phyloP scores from a whole-genome alignment of 1,140 invertebrate species.

The Camponotus floridanus region DNA sequence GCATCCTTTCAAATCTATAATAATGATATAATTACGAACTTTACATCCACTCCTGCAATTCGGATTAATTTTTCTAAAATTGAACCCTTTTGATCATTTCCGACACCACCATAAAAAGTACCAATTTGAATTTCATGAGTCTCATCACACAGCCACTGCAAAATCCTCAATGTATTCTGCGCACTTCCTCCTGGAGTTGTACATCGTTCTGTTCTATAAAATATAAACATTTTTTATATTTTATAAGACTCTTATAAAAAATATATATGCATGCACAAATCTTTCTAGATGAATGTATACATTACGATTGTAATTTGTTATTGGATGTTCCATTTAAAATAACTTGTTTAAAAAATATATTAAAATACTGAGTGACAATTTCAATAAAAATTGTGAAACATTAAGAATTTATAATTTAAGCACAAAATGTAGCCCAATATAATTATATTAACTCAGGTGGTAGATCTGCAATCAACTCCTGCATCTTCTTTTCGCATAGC shows the following conservation, averaged over 20 bases:
- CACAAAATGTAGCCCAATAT: constrained; percentile 42
- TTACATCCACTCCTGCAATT: constrained; percentile 83
- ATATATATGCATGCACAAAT: constrained; percentile 5
- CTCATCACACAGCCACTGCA: constrained; percentile 86
- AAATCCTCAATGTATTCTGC: constrained; percentile 86
- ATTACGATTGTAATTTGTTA: background rate
- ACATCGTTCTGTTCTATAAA: constrained; percentile 64
- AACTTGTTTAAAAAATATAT: background rate
- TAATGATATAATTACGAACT: constrained; percentile 74
- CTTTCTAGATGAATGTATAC: too few species aligned
- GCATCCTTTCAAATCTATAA: background rate
- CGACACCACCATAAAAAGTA: constrained; percentile 85
- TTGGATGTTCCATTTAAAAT: background rate
- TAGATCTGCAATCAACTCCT: constrained; percentile 79
- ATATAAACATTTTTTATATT: constrained; percentile 33
- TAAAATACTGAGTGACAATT: background rate
- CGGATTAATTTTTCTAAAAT: constrained; percentile 82
- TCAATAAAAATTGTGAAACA: background rate
- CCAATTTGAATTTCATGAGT: constrained; percentile 73
- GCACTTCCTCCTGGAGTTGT: constrained; percentile 85
- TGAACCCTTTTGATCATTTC: constrained; percentile 84
- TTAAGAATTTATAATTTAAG: constrained; percentile 20
- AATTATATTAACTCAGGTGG: constrained; percentile 76
- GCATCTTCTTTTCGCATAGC: constrained; percentile 80
- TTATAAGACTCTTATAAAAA: constrained; percentile 16